A percentile compares a stretch with the other conserved stretches of the same genome.
Conservation (phyloP, 2,113 vertebrate genomes). For the Damaliscus lunatus region DNA sequence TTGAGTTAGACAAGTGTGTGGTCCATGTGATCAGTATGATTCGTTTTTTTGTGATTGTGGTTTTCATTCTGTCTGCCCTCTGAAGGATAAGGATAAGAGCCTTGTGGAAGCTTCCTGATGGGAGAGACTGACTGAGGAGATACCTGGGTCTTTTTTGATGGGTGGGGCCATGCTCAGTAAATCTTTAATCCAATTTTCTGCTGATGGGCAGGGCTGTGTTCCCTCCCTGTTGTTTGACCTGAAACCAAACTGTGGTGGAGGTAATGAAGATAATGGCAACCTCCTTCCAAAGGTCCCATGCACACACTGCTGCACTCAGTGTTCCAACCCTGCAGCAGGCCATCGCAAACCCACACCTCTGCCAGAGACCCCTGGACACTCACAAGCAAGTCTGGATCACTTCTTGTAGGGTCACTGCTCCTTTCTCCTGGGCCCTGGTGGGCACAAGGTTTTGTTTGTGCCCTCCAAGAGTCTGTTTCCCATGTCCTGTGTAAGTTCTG, state of each 20-base stretch:
- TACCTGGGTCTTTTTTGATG: not conserved
- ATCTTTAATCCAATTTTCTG: not conserved
- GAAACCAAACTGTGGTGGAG: not conserved
- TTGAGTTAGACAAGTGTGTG: not conserved
- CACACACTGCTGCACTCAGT: not conserved
- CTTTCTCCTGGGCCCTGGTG: not conserved
- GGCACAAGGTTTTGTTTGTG: not conserved
- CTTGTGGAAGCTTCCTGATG: not conserved
- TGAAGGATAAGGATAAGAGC: not conserved
- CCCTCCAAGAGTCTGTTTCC: not conserved
- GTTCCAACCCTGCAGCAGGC: not conserved
- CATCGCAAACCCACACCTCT: not conserved
- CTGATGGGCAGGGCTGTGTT: not conserved
- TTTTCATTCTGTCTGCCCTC: not conserved
- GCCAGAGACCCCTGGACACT: not conserved
- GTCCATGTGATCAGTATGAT: not conserved
- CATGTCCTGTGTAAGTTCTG: not conserved
- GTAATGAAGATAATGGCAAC: not conserved
- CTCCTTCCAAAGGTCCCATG: not conserved
- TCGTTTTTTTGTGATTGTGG: not conserved
- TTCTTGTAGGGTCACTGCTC: not conserved
- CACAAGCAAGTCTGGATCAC: not conserved
- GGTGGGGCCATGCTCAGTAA: not conserved
- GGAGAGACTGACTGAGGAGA: not conserved
- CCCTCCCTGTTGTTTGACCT: not conserved